Conservation (phyloP, 2,888 invertebrate species). For the Machimus atricapillus region DNA sequence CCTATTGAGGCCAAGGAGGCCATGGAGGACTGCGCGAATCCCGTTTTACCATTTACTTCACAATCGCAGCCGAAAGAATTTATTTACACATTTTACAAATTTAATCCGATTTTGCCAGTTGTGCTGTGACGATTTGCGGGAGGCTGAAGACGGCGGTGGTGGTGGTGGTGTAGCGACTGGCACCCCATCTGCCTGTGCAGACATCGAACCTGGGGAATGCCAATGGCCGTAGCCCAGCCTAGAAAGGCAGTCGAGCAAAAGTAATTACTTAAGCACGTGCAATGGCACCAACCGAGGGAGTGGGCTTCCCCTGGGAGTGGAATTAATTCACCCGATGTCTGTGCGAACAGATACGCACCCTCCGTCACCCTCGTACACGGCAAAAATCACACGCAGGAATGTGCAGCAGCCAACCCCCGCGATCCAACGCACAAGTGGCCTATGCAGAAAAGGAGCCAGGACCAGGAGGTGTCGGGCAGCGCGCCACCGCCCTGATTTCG, state of each 20-base stretch:
- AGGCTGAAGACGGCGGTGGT: not conserved
- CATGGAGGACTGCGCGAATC: not conserved
- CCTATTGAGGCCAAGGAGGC: constrained; percentile 32
- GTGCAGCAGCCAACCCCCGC: not conserved
- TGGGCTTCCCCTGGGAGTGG: not conserved
- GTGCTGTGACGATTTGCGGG: not conserved
- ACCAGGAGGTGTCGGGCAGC: not conserved
- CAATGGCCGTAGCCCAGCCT: not conserved
- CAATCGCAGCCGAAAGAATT: constrained; percentile 20
- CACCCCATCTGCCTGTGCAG: not conserved
- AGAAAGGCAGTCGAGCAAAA: constrained; percentile 40
- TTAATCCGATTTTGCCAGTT: constrained; percentile 28
- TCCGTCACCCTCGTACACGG: not conserved
- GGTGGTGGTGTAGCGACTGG: not conserved
- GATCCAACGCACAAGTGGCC: not conserved
- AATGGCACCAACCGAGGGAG: constrained; percentile 20
- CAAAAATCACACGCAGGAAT: not conserved
- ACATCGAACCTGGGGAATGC: not conserved
- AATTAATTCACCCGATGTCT: constrained; percentile 17
- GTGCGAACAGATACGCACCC: not conserved
- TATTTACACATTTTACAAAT: constrained; percentile 5
- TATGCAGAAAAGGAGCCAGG: not conserved
- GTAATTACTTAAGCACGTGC: constrained; percentile 48
- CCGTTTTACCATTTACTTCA: not conserved
- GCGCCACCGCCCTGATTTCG: not conserved